A percentile compares a stretch with the other conserved stretches of the same genome.
phyloP scores from a whole-genome alignment of 2,113 vertebrate species.

The Manacus vitellinus region DNA sequence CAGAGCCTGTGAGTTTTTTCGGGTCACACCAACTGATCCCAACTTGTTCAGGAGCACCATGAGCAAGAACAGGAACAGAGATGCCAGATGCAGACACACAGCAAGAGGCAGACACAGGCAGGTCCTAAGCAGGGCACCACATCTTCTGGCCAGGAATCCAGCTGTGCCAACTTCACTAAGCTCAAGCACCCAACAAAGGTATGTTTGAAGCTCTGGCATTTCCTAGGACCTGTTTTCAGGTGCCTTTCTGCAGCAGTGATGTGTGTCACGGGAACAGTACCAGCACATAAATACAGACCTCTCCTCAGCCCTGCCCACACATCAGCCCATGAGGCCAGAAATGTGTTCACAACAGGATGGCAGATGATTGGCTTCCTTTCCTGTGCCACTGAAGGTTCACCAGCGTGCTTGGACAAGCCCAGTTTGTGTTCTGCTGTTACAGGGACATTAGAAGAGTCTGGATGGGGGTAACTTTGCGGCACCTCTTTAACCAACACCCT shows the following conservation, averaged over 20 bases:
- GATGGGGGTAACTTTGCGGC: background rate
- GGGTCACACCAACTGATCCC: background rate
- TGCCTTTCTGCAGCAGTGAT: background rate
- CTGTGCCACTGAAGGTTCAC: background rate
- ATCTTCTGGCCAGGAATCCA: background rate
- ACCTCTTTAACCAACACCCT: background rate
- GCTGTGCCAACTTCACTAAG: background rate
- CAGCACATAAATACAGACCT: background rate
- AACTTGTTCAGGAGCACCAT: background rate
- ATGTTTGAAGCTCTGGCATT: background rate
- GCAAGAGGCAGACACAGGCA: background rate
- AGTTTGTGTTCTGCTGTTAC: background rate
- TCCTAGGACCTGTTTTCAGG: background rate
- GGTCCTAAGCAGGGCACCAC: background rate
- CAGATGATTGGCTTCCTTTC: background rate
- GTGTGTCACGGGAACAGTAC: background rate
- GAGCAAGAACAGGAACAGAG: background rate
- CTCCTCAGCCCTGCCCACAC: background rate
- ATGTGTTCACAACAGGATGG: no score
- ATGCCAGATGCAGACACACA: fast-evolving
- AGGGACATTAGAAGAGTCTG: background rate
- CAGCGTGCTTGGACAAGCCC: background rate
- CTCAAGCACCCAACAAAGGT: no score
- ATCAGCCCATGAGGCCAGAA: background rate
- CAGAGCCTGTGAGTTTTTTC: background rate